phyloP scores from a whole-genome alignment of 1,140 invertebrate species.

The Probaryconus sp. region DNA sequence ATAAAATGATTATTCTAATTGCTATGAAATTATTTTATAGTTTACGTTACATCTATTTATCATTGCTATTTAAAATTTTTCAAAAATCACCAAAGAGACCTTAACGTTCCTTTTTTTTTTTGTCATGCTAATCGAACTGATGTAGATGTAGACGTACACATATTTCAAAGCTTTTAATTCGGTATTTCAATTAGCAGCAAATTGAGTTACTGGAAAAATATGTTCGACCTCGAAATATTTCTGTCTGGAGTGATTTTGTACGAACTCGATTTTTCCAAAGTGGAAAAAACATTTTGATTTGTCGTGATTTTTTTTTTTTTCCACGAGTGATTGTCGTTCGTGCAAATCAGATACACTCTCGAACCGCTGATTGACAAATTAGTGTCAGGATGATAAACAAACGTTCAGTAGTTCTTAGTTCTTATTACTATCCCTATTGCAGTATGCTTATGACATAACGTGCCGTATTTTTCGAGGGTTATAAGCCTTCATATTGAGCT shows the following conservation, averaged over 20 bases:
- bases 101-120: too few relatives aligned
- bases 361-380: slow-evolving; percentile 21
- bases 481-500: neutral
- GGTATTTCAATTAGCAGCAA: neutral
- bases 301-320: slow-evolving; percentile 17
- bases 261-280: slow-evolving; percentile 25
- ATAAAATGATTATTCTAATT: too few relatives aligned
- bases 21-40: too few relatives aligned
- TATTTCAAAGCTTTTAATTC: too few relatives aligned
- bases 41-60: too few relatives aligned
- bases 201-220: slow-evolving; percentile 17
- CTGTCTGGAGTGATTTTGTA: slow-evolving; percentile 24
- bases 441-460: slow-evolving; percentile 19
- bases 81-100: too few relatives aligned
- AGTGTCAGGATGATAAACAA: slow-evolving; percentile 15
- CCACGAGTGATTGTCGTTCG: slow-evolving; percentile 37
- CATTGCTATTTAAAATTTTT: too few relatives aligned
- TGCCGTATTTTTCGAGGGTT: slow-evolving; percentile 15
- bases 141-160: too few relatives aligned
- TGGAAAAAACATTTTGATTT: slow-evolving; percentile 36
- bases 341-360: slow-evolving; percentile 25
- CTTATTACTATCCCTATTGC: slow-evolving; percentile 22
- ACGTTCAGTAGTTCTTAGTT: slow-evolving; percentile 22
- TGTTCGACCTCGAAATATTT: neutral
- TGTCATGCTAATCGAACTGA: too few relatives aligned